A percentile compares a stretch with the other conserved stretches of the same genome.
Conservation (phyloP, 2,113 vertebrate genomes). For the Proterorhinus semilunaris region DNA sequence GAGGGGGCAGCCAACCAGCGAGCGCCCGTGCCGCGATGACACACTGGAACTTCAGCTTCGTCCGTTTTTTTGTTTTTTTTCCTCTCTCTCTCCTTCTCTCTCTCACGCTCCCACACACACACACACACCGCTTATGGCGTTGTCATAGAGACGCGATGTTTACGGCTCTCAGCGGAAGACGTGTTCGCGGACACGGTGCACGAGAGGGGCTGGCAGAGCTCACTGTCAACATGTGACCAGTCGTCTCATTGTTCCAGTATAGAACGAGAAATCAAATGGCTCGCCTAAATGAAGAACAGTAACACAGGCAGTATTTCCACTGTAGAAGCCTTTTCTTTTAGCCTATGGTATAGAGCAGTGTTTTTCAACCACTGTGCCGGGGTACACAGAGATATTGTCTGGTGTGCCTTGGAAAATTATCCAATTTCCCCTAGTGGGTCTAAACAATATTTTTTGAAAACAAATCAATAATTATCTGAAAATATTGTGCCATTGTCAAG, state of each 20-base stretch:
- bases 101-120: neutral
- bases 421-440: too few species aligned
- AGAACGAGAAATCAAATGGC: too few species aligned
- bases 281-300: too few species aligned
- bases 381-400: too few species aligned
- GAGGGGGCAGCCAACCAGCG: constrained; percentile 62
- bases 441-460: too few species aligned
- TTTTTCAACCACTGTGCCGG: too few species aligned
- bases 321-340: neutral
- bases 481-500: too few species aligned
- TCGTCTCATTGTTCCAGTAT: too few species aligned
- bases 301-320: too few species aligned
- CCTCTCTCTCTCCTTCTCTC: too few species aligned
- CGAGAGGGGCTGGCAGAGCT: neutral
- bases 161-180: neutral
- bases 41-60: constrained; percentile 57
- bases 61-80: constrained; percentile 1
- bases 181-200: constrained; percentile 1
- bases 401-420: too few species aligned
- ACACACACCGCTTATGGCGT: neutral
- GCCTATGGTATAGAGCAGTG: constrained; percentile 14
- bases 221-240: neutral
- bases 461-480: too few species aligned
- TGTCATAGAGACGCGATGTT: neutral
- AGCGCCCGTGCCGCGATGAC: constrained; percentile 53